Base-by-base conservation (phyloP, 1,140 invertebrate species). In the Pectinophora gossypiella region DNA sequence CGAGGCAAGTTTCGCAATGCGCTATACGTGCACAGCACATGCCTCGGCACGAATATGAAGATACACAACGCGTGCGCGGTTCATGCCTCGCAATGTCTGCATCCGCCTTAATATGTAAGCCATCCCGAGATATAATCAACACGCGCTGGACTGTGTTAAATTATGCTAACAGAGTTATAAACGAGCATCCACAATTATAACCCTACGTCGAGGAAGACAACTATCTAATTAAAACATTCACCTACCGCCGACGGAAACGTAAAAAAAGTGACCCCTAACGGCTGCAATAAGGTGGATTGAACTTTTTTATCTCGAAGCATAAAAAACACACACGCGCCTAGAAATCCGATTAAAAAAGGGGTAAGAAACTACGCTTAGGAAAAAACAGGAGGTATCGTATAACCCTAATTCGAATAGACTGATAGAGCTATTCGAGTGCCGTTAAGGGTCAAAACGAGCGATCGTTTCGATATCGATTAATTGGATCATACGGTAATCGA, bases 281-380 rank as follows among this genome's bases (percentile, higher is more conserved):
- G 72, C 66, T 81, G 76, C 72, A 75, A 76, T 86, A 84, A 86
- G 78, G 78, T 84, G 77, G 65, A 82, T 77, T 67, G 50, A 70
- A 53, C 59, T 83, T 86, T n/a, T 85, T 86, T 83, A 76, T 79
- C 72, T 54, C 56, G 38, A 46, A 19, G 36, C 32, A 59, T 59
- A 77, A 84, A 85, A 82, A 79, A 77, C 64, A 59, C 59, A 76
- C 80, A 86, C 80, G 80, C 79, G 76, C 72, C 79, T 72, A 64
- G 63, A 81, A 80, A 85, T 80, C 81, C 71, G 81, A 85, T 86
- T 86, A 85, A 82, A 82, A 82, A 84, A 86, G 78, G 79, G 81
- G 79, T 84, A 72, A 56, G 71, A 70, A 74, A 67, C 61, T 68
- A 68, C 76, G 67, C 68, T 64, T 66, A 38, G 47, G 65, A 64